Evolutionary conservation across 1,140 invertebrate genomes (phyloP), one percentile per base, ranked within the genome.

Genomic region (Samia ricini): DNA sequence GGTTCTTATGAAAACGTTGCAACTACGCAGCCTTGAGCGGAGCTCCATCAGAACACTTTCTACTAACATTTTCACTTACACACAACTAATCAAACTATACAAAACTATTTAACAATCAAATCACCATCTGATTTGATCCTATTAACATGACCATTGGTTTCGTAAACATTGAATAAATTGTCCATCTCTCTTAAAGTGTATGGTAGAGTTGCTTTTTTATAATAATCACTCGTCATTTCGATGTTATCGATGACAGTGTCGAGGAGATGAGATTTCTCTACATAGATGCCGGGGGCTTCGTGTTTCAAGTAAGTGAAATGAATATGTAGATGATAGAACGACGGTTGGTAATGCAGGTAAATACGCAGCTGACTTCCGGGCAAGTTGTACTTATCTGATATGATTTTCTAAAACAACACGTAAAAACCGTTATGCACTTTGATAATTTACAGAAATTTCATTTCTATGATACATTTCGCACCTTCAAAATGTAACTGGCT

Each of bases 271-370:
- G 97, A 94, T 81, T 94, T 95, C 81, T 98, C 97, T 19, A 93
- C 93, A 85, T 93, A 93, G 64, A 95, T 95, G 4, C 96, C 96
- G 58, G 96, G 95, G 2, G 95, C 94, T 72, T 97, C 95, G 89
- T 95, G 95, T 60, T 94, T 93, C 0, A 99, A 78, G 64, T 95
- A 94, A n/a, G 95, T 96, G 75, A 99, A 98, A 88, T 99, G 98
- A 2, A 99, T 93, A 81, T 99, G 98, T 7, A 99, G 91, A 90
- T 99, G 98, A 91, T 99, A 99, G 90, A 98, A 99, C 0, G 97
- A 97, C 4, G 98, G 98, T 79, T 98, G 98, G 89, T 99, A 99
- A 84, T 99, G 98, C 3, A 99, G 88, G 88, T 97, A 99, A 64
- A 96, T 93, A 54, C 97, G 93, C 19, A 99, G 81, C 79, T 97